Conservation (phyloP, 2,113 vertebrate genomes). For the Lophotis ruficrista region DNA sequence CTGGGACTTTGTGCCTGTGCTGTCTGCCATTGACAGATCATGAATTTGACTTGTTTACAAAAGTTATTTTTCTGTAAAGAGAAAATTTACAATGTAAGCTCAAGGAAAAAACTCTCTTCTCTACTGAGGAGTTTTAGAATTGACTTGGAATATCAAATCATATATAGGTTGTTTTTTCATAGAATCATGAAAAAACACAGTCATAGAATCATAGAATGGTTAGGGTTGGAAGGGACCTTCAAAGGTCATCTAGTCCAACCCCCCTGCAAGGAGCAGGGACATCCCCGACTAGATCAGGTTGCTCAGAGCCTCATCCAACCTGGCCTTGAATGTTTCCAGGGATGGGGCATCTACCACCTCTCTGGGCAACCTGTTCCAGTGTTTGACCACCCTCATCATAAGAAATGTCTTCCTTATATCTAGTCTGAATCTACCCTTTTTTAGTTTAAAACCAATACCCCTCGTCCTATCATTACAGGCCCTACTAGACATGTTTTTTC, state of each 20-base stretch:
- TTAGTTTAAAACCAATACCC: background rate
- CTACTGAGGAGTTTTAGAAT: background rate
- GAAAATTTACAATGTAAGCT: background rate
- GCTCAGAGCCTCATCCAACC: background rate
- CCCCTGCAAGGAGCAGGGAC: background rate
- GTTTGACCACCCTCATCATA: background rate
- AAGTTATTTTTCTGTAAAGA: background rate
- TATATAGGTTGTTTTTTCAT: background rate
- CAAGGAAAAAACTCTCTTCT: background rate
- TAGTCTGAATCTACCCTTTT: background rate
- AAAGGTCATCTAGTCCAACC: background rate
- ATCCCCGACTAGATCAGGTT: background rate
- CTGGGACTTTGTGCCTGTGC: background rate
- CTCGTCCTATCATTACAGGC: background rate
- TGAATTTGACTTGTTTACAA: background rate
- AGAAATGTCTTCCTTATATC: background rate
- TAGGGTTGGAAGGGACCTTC: background rate
- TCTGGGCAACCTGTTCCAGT: background rate
- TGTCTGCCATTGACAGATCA: background rate
- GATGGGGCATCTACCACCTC: background rate
- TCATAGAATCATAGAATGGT: background rate
- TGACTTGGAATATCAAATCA: background rate
- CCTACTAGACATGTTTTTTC: background rate
- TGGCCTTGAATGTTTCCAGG: background rate
- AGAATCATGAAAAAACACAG: too few species aligned